These are phyloP conservation scores for Lamellibrachia columna DNA, from an alignment of 2,888 invertebrate species.

Conservation along the genomic window DNA sequence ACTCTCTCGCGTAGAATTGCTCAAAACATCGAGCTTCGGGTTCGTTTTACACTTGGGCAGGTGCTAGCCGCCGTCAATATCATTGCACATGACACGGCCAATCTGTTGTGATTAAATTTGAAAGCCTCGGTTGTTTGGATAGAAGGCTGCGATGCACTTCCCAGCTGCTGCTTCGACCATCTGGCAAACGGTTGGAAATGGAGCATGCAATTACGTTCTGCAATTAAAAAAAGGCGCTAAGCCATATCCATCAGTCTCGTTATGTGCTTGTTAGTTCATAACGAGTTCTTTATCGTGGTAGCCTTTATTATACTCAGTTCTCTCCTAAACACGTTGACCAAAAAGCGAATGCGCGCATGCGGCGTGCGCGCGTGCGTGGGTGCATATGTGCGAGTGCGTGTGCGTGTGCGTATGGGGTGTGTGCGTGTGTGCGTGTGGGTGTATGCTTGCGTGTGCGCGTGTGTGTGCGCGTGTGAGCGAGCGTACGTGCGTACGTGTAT, in stretches of 20 bases:
- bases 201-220: not conserved
- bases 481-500: too few relatives aligned
- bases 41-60: not conserved
- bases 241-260: not conserved
- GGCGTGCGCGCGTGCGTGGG: too few relatives aligned
- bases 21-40: not conserved
- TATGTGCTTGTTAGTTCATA: not conserved
- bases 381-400: too few relatives aligned
- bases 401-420: too few relatives aligned
- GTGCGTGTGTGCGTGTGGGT: too few relatives aligned
- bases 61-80: not conserved
- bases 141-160: not conserved
- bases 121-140: not conserved
- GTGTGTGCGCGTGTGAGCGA: too few relatives aligned
- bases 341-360: too few relatives aligned
- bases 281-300: not conserved
- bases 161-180: not conserved
- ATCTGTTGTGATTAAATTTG: slow-evolving; percentile 10
- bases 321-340: not conserved
- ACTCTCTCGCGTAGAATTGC: not conserved
- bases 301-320: not conserved
- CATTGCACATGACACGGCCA: not conserved
- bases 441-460: too few relatives aligned
- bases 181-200: not conserved
- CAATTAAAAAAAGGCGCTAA: not conserved